Conservation (phyloP, 2,888 invertebrate genomes). For the Meloe dianella region DNA sequence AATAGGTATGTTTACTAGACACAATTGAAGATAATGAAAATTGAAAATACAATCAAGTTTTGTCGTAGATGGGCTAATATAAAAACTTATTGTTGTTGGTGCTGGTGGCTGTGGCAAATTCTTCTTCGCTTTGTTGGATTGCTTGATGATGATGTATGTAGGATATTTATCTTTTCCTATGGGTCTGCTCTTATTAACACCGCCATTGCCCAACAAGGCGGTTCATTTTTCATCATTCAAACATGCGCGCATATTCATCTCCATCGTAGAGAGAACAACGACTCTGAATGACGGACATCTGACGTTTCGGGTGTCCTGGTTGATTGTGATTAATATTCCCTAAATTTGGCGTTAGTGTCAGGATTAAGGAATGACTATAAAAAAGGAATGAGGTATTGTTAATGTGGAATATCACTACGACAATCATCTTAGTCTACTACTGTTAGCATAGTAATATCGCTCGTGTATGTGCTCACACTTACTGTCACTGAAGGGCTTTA, state of each 20-base stretch:
- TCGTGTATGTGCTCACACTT: not conserved
- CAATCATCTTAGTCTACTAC: not conserved
- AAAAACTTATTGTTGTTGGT: not conserved
- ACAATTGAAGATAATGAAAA: not conserved
- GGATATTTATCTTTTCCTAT: conserved; percentile 40
- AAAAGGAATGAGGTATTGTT: too few relatives aligned
- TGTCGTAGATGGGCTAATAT: not conserved
- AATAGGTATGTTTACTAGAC: too few relatives aligned
- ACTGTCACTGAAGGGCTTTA: conserved; percentile 20
- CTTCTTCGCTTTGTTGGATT: conserved; percentile 8
- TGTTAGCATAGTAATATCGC: not conserved
- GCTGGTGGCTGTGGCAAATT: not conserved
- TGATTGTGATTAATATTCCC: conserved; percentile 56
- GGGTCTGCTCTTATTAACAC: conserved; percentile 51
- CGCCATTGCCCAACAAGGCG: conserved; percentile 50
- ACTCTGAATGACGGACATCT: conserved; percentile 47
- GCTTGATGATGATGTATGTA: conserved; percentile 44
- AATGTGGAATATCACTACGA: not conserved
- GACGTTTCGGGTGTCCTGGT: conserved; percentile 44
- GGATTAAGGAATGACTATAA: conserved; percentile 46
- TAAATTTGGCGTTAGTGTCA: conserved; percentile 47
- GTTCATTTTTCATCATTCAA: conserved; percentile 54
- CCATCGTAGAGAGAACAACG: conserved; percentile 34
- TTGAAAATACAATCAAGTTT: not conserved
- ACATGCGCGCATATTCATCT: conserved; percentile 47